Evolutionary conservation across 2,888 invertebrate species (phyloP).

Genomic region (Macrosoma leucophasiata): DNA sequence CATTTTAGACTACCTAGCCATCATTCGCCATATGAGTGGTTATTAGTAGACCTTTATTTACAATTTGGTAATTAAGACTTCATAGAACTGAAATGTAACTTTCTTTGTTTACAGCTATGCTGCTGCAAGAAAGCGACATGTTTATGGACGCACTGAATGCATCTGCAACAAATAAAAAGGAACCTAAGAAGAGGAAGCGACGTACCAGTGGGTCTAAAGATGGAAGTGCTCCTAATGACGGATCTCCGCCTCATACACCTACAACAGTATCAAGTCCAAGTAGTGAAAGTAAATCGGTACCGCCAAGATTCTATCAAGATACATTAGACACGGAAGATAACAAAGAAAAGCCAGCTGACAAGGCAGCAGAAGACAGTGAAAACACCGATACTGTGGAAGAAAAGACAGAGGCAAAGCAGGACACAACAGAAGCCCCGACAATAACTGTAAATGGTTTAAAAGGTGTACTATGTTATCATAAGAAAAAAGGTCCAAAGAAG

Average conservation of each 20-base stretch:
- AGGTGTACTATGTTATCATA: slow-evolving; percentile 84
- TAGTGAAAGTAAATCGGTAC: slow-evolving; percentile 69
- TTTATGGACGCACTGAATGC: slow-evolving; percentile 94
- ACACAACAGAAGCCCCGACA: slow-evolving; percentile 56
- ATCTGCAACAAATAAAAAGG: slow-evolving; percentile 84
- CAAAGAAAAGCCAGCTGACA: slow-evolving; percentile 60
- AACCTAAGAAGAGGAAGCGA: slow-evolving; percentile 86
- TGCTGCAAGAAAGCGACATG: slow-evolving; percentile 92
- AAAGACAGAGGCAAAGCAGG: slow-evolving; percentile 47
- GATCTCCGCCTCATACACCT: slow-evolving; percentile 75
- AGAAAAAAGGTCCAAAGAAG: slow-evolving; percentile 86
- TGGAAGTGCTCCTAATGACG: slow-evolving; percentile 58
- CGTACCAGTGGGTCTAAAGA: slow-evolving; percentile 83
- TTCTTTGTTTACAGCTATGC: slow-evolving; percentile 77
- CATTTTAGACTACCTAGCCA: slow-evolving; percentile 12
- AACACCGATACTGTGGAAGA: slow-evolving; percentile 29
- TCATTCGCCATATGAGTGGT: slow-evolving; percentile 28
- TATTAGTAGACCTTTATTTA: slow-evolving; percentile 5
- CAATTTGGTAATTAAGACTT: too few species aligned
- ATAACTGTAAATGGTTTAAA: slow-evolving; percentile 77
- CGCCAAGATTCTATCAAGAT: slow-evolving; percentile 92
- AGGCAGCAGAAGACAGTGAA: slow-evolving; percentile 41
- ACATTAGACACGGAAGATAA: slow-evolving; percentile 84
- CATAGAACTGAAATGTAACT: too few species aligned
- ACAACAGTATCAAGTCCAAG: slow-evolving; percentile 63